These are phyloP conservation scores for Lophotriccus pileatus DNA, from an alignment of 2,797 vertebrate species.

Conservation along the genomic window DNA sequence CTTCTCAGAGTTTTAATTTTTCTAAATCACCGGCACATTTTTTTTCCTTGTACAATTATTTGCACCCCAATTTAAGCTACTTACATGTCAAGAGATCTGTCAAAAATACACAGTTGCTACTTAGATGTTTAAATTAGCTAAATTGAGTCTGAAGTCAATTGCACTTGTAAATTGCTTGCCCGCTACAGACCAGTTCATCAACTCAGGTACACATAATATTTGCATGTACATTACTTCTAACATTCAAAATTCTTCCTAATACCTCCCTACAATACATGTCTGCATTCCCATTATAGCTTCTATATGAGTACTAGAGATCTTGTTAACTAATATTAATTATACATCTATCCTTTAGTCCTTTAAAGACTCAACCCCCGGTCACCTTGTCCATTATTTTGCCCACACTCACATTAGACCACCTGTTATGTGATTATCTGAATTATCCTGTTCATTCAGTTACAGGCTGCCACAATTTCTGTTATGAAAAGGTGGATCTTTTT, in stretches of 20 bases:
- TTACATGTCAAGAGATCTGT: not conserved
- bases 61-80: not conserved
- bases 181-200: not conserved
- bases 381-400: not conserved
- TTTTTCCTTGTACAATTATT: not conserved
- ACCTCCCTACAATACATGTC: not conserved
- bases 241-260: not conserved
- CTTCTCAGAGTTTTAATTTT: not conserved
- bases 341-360: not conserved
- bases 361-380: not conserved
- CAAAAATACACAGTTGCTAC: not conserved
- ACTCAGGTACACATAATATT: not conserved
- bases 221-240: not conserved
- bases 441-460: not conserved
- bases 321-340: not conserved
- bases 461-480: not conserved
- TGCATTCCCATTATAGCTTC: not conserved
- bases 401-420: not conserved
- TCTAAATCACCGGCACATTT: not conserved
- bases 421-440: not conserved
- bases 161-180: not conserved
- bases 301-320: not conserved
- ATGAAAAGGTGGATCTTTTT: not conserved
- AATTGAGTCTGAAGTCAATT: constrained; percentile 33
- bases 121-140: constrained; percentile 12